Percentiles rank a stretch among this genome's conserved stretches.
Evolutionary conservation across 2,888 invertebrate species (phyloP).

Genomic region (Noctuana brunneofusca): DNA sequence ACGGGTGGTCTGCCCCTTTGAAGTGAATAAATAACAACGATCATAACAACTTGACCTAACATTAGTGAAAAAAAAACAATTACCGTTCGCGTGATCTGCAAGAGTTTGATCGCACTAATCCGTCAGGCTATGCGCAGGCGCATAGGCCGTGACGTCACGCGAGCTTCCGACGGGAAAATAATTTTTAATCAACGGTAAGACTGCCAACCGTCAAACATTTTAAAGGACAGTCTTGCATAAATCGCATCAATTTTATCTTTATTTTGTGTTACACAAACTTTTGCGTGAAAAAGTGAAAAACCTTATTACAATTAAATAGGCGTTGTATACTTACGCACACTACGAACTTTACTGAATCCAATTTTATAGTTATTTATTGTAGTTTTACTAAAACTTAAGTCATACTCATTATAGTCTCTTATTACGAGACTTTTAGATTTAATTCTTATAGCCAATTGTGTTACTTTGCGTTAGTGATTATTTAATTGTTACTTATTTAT

Average conservation of each 20-base stretch:
- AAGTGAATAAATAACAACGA: slow-evolving; percentile 36
- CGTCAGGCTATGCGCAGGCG: slow-evolving; percentile 57
- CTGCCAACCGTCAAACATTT: slow-evolving; percentile 34
- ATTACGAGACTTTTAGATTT: too few species aligned
- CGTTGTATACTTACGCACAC: too few species aligned
- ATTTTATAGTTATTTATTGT: background rate
- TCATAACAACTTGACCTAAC: slow-evolving; percentile 44
- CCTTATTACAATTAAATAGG: too few species aligned
- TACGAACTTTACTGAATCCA: background rate
- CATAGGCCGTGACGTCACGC: slow-evolving; percentile 62
- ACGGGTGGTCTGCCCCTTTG: slow-evolving; percentile 39
- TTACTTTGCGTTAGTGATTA: too few species aligned
- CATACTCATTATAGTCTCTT: too few species aligned
- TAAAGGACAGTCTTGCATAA: slow-evolving; percentile 33
- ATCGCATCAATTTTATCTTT: slow-evolving; percentile 2
- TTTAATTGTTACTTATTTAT: too few species aligned
- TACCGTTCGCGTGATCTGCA: slow-evolving; percentile 53
- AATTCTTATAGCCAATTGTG: too few species aligned
- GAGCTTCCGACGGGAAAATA: slow-evolving; percentile 54
- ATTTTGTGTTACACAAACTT: background rate
- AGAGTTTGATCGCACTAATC: slow-evolving; percentile 57
- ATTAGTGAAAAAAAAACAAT: slow-evolving; percentile 46
- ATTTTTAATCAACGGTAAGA: slow-evolving; percentile 45
- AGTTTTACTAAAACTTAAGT: background rate
- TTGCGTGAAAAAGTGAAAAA: background rate